Evolutionary conservation across 2,797 vertebrate genomes (phyloP).

Genomic region (Meda fulgida): DNA sequence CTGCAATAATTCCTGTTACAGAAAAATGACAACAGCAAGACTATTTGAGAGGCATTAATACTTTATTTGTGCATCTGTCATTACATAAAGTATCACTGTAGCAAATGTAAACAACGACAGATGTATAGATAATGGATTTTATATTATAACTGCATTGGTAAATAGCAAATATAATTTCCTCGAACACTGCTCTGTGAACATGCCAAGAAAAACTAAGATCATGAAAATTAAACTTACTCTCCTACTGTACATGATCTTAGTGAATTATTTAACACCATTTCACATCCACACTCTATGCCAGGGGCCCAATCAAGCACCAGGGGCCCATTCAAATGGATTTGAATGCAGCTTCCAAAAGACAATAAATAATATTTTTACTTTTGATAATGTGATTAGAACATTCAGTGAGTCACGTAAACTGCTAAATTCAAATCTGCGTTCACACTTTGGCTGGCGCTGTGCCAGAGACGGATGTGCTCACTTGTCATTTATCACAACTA

Average conservation of each 20-base stretch:
- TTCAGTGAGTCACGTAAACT: too few relatives aligned
- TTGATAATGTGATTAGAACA: too few relatives aligned
- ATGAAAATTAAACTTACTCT: not conserved
- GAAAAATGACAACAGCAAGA: not conserved
- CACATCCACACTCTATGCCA: not conserved
- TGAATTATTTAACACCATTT: not conserved
- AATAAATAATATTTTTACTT: too few relatives aligned
- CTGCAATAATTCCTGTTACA: not conserved
- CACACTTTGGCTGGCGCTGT: too few relatives aligned
- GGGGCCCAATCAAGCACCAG: too few relatives aligned
- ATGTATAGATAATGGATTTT: not conserved
- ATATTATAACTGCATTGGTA: not conserved
- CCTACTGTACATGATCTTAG: not conserved
- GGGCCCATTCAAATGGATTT: too few relatives aligned
- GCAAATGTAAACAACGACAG: not conserved
- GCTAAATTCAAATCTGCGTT: not conserved
- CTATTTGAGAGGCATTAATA: not conserved
- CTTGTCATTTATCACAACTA: not conserved
- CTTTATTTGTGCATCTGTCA: not conserved
- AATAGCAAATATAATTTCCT: not conserved
- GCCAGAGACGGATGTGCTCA: too few relatives aligned
- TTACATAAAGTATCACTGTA: not conserved
- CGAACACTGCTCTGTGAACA: not conserved
- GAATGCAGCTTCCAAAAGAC: too few relatives aligned
- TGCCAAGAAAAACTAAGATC: not conserved